Evolutionary conservation across 2,113 vertebrate species (phyloP), one percentile per base, ranked within the genome.

Genomic region (Pangasianodon hypophthalmus): DNA sequence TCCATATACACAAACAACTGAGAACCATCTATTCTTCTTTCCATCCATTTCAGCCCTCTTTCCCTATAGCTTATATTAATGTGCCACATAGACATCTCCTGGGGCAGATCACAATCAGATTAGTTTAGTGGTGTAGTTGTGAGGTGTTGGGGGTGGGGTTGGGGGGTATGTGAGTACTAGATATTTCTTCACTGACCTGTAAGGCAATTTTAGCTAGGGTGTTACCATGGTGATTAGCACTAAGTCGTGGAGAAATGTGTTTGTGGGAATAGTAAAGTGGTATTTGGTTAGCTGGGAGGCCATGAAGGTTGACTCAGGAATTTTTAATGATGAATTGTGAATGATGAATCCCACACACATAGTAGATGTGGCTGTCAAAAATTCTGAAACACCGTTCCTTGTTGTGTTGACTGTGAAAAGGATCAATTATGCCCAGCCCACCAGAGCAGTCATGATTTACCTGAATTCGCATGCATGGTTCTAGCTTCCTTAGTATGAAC

Each of bases 211-310:
- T 83, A 41, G 81, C 75, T 80, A 29, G 60, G 32, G 56, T 81
- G 85, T 91, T 88, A 54, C 90, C 73, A 85, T 87, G 62, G 90
- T 7, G 81, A 88, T 54, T 50, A 87, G 50, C 21, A 85, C 46
- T 50, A 37, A 16, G 46, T 80, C 7, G 9, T 85, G 83, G 54
- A 91, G 58, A 81, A 54, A 60, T 87, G 24, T 84, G n/a, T 56
- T 84, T 87, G 86, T 88, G 81, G 62, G 73, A 32, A 14, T 85
- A 32, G 24, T 67, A n/a, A 85, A 56, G 16, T 62, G 19, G 46
- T 79, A 32, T 89, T 89, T 67, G 73, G 10, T 44, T 48, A 50
- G 11, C 1, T n/a, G 41, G 56, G 50, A 60, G n/a, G 26, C 14
- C 19, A 26, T 60, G 58, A 60, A 75, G 29, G 56, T 18, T 71